Conservation (phyloP, 2,797 vertebrate species). For the Atherinosoma microstoma region DNA sequence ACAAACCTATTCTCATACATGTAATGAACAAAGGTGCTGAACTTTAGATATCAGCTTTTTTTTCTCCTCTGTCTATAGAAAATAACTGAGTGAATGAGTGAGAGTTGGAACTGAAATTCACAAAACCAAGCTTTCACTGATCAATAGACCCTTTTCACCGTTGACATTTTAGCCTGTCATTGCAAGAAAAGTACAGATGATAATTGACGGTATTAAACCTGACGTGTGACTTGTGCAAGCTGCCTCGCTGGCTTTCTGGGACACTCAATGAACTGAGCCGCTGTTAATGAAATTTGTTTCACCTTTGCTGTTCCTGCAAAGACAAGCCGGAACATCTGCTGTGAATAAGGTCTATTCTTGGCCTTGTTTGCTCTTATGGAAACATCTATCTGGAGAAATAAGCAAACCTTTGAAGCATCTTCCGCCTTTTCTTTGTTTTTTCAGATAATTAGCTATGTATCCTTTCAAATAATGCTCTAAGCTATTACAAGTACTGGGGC, state of each 20-base stretch:
- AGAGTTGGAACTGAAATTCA: neutral
- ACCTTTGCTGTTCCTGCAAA: neutral
- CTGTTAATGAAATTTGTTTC: constrained; percentile 10
- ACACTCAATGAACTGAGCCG: neutral
- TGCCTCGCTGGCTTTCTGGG: constrained; percentile 6
- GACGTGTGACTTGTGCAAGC: neutral
- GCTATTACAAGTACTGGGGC: constrained; percentile 32
- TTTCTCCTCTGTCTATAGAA: neutral
- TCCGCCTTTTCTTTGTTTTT: constrained; percentile 6
- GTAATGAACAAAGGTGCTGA: neutral
- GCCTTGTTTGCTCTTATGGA: neutral
- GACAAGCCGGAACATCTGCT: neutral
- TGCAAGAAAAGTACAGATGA: neutral
- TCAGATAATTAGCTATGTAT: constrained; percentile 16
- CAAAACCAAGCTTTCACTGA: neutral
- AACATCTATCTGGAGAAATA: neutral
- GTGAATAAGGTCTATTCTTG: neutral
- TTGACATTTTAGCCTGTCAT: neutral
- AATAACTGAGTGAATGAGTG: neutral
- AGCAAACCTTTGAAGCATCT: constrained; percentile 22
- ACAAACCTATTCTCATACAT: neutral
- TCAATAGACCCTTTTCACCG: neutral
- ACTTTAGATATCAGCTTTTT: neutral
- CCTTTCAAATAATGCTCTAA: constrained; percentile 18
- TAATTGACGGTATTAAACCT: neutral